These are phyloP conservation scores for Drosophila ananassae DNA, from an alignment of 1,140 invertebrate species.

Conservation along the genomic window DNA sequence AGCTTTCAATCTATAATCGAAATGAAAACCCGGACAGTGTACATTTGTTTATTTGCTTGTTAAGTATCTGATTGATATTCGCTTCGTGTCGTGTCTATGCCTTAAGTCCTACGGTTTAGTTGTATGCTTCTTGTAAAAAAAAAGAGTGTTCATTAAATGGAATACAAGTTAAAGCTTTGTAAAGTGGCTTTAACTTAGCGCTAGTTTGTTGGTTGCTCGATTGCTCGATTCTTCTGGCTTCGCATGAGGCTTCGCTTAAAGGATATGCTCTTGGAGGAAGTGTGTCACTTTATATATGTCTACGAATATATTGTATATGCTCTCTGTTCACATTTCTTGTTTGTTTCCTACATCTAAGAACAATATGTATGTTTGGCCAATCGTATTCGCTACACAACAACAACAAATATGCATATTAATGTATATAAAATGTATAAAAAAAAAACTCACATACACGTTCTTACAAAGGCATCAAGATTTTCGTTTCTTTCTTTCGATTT, in stretches of 20 bases:
- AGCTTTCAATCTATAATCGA: not conserved
- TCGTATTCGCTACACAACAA: slow-evolving; percentile 55
- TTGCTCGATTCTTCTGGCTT: slow-evolving; percentile 11
- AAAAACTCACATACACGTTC: slow-evolving; percentile 1
- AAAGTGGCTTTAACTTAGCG: slow-evolving; percentile 51
- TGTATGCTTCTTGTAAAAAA: slow-evolving; percentile 29
- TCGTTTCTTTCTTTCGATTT: not conserved
- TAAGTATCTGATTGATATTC: slow-evolving; percentile 66
- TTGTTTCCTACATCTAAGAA: slow-evolving; percentile 37
- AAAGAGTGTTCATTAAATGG: slow-evolving; percentile 57
- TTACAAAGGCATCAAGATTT: slow-evolving; percentile 37
- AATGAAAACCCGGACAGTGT: not conserved
- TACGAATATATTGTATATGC: slow-evolving; percentile 29
- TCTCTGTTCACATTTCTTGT: slow-evolving; percentile 23
- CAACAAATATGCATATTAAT: slow-evolving; percentile 23
- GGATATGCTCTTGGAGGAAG: slow-evolving; percentile 26
- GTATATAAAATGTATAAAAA: slow-evolving; percentile 25
- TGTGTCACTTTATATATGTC: slow-evolving; percentile 10
- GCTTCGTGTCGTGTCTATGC: not conserved
- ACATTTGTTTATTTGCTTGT: slow-evolving; percentile 4
- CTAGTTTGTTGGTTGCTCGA: slow-evolving; percentile 16
- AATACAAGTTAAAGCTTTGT: slow-evolving; percentile 67
- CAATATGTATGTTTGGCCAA: slow-evolving; percentile 53
- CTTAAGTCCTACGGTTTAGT: slow-evolving; percentile 9
- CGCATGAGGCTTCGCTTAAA: slow-evolving; percentile 36